These are phyloP conservation scores for Pseudopleuronectes americanus DNA, from an alignment of 2,797 vertebrate genomes.

Conservation along the genomic window DNA sequence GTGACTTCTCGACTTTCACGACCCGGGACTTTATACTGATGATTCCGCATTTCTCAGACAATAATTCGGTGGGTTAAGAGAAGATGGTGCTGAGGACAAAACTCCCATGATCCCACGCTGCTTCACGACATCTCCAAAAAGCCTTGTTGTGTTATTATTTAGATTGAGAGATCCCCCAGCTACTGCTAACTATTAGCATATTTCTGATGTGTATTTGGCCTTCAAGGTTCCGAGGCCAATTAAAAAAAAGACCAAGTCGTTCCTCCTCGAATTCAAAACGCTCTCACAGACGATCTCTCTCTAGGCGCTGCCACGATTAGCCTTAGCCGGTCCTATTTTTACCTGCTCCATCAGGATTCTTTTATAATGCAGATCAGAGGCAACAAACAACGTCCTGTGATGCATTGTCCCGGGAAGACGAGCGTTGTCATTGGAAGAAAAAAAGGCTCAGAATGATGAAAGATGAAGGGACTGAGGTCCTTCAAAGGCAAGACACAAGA, in stretches of 20 bases:
- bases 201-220: not conserved
- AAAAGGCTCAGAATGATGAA: constrained; percentile 63
- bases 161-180: too few species aligned
- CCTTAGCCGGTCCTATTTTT: constrained; percentile 24
- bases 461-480: constrained; percentile 55
- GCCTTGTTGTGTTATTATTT: too few species aligned
- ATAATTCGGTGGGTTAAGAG: too few species aligned
- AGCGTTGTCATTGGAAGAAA: constrained; percentile 51
- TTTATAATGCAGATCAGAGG: constrained; percentile 70
- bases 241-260: not conserved
- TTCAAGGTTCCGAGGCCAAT: not conserved
- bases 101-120: too few species aligned
- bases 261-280: too few species aligned
- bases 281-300: not conserved
- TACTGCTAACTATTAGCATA: not conserved
- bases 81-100: too few species aligned
- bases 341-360: constrained; percentile 45
- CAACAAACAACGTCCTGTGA: constrained; percentile 45
- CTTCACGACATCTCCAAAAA: too few species aligned
- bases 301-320: constrained; percentile 45
- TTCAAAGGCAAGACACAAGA: constrained; percentile 58
- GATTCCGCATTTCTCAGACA: too few species aligned
- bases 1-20: too few species aligned
- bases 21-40: too few species aligned
- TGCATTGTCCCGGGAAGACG: constrained; percentile 56